phyloP scores from a whole-genome alignment of 2,797 vertebrate species.

The Clarias fuscus region DNA sequence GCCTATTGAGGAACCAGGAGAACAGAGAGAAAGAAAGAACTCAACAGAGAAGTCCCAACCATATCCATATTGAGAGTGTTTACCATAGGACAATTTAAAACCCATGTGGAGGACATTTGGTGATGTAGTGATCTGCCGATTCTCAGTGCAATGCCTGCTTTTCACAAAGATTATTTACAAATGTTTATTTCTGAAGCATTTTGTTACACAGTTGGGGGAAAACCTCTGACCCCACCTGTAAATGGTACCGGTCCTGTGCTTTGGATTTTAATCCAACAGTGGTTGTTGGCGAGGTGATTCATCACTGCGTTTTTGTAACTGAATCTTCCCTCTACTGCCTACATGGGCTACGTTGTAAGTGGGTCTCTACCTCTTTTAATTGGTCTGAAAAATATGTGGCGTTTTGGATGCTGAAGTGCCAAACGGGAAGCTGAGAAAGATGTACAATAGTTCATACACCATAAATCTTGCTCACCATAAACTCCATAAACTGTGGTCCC shows the following conservation, averaged over 20 bases:
- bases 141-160: constrained; percentile 29
- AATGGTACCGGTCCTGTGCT: constrained; percentile 15
- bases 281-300: constrained; percentile 19
- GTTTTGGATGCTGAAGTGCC: constrained; percentile 22
- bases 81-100: constrained; percentile 31
- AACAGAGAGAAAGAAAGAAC: constrained; percentile 2
- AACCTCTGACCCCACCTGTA: constrained; percentile 40
- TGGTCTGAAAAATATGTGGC: constrained; percentile 3
- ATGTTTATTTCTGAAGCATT: constrained; percentile 34
- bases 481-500: constrained; percentile 74
- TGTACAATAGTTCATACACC: constrained; percentile 64
- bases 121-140: constrained; percentile 25
- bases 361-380: not conserved
- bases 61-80: constrained; percentile 29
- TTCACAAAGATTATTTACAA: constrained; percentile 39
- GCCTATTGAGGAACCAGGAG: not conserved
- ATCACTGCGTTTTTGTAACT: constrained; percentile 38
- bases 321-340: constrained; percentile 28
- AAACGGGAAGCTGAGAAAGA: constrained; percentile 59
- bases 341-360: not conserved
- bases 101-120: constrained; percentile 49
- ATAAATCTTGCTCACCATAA: constrained; percentile 78
- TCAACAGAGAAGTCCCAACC: not conserved
- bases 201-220: constrained; percentile 26
- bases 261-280: constrained; percentile 30